These are phyloP conservation scores for Pygoscelis antarcticus DNA, from an alignment of 2,113 vertebrate genomes.

Conservation along the genomic window DNA sequence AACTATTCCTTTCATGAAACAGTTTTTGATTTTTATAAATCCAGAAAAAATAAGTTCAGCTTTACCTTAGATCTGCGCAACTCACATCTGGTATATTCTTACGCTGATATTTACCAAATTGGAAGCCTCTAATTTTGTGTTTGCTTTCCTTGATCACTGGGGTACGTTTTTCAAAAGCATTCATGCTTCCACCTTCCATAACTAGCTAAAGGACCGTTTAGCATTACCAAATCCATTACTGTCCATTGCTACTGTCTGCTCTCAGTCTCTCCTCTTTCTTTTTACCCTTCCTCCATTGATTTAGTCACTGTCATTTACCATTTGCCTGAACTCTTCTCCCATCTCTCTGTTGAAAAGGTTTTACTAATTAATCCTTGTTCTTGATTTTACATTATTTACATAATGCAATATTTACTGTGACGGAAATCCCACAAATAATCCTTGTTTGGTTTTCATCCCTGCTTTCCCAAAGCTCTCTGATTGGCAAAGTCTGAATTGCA, in stretches of 20 bases:
- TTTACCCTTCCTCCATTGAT: background rate
- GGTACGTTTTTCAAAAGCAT: background rate
- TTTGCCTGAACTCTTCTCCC: background rate
- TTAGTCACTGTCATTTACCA: background rate
- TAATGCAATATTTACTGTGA: background rate
- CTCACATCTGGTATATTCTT: background rate
- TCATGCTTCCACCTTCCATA: background rate
- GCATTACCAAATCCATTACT: accelerated
- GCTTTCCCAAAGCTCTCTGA: background rate
- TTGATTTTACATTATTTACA: background rate
- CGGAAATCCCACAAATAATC: background rate
- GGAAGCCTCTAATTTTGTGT: background rate
- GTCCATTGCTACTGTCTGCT: background rate
- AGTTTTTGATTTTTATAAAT: background rate
- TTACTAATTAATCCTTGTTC: background rate
- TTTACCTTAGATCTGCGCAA: background rate
- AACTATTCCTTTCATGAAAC: background rate
- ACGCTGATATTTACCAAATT: background rate
- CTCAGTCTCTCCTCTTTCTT: background rate
- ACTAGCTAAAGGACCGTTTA: background rate
- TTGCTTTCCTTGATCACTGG: background rate
- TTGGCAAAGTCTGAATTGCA: background rate
- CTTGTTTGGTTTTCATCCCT: background rate
- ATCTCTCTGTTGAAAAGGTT: background rate
- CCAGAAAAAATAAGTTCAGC: background rate